A percentile compares a stretch with the other conserved stretches of the same genome.
Conservation (phyloP, 2,113 vertebrate genomes). For the Perca fluviatilis region DNA sequence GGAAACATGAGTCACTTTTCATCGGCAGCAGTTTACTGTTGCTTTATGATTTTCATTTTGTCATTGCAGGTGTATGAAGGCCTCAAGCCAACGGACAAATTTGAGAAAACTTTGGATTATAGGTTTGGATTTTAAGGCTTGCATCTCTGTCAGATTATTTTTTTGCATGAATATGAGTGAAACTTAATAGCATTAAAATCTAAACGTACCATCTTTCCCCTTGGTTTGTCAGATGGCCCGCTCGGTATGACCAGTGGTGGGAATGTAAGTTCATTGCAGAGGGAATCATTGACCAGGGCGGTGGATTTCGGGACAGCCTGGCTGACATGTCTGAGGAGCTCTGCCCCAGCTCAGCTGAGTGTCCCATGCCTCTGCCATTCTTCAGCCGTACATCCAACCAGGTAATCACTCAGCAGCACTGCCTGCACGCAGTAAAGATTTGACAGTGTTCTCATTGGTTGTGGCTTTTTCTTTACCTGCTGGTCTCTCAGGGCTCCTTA, state of each 20-base stretch:
- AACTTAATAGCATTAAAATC: not conserved
- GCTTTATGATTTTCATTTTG: not conserved
- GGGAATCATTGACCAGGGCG: conserved; percentile 98
- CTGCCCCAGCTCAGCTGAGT: conserved; percentile 96
- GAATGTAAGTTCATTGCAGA: conserved; percentile 99
- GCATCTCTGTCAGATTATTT: not conserved
- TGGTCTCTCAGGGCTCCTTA: conserved; percentile 88
- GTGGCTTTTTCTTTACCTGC: not conserved
- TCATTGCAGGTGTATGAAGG: conserved; percentile 94
- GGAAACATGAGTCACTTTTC: not conserved
- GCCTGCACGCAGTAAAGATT: not conserved
- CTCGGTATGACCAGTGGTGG: conserved; percentile 99
- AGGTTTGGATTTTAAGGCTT: conserved; percentile 76
- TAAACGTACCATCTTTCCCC: not conserved
- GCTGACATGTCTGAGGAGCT: conserved; percentile 99
- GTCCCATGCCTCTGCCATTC: conserved; percentile 93
- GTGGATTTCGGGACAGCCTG: conserved; percentile 97
- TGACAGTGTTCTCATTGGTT: not conserved
- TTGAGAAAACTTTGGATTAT: conserved; percentile 96
- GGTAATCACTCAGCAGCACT: conserved; percentile 73
- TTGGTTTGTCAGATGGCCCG: conserved; percentile 90
- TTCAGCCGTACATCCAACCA: conserved; percentile 96
- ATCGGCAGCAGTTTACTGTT: too few relatives aligned
- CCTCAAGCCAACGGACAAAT: conserved; percentile 96
- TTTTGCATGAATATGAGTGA: not conserved